phyloP scores from a whole-genome alignment of 1,140 invertebrate species.

The Papilio helenus region DNA sequence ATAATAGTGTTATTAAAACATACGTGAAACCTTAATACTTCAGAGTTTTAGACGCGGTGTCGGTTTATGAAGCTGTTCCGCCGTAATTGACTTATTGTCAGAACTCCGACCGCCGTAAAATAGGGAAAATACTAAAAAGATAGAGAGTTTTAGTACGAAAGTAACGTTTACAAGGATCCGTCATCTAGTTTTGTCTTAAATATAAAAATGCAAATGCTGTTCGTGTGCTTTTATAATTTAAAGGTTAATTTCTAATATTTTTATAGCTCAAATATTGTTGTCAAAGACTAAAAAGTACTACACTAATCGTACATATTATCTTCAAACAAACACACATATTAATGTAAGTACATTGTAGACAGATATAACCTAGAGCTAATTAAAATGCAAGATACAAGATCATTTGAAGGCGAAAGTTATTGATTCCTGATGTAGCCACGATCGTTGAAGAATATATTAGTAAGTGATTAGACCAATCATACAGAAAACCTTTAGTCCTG shows the following conservation, averaged over 20 bases:
- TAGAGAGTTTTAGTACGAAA: too few relatives aligned
- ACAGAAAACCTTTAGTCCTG: neutral
- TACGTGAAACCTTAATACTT: neutral
- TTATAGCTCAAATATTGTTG: too few relatives aligned
- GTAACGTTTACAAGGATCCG: too few relatives aligned
- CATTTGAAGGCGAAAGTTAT: conserved; percentile 1
- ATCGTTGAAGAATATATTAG: neutral
- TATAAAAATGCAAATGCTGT: too few relatives aligned
- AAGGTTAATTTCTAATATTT: too few relatives aligned
- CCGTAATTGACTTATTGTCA: neutral
- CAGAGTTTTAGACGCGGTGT: neutral
- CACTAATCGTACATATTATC: too few relatives aligned
- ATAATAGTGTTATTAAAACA: neutral
- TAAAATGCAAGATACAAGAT: conserved; percentile 2
- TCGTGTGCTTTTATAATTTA: too few relatives aligned
- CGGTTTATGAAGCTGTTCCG: neutral
- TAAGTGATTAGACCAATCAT: neutral
- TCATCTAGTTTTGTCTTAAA: too few relatives aligned
- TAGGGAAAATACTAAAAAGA: neutral
- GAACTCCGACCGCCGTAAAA: neutral
- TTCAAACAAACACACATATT: too few relatives aligned
- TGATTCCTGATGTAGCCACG: neutral
- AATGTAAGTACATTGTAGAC: too few relatives aligned
- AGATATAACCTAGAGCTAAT: neutral
- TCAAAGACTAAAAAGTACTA: too few relatives aligned